Percentiles rank a stretch among this genome's conserved stretches.
phyloP scores from a whole-genome alignment of 1,140 invertebrate genomes.

The Caenorhabditis inopinata region DNA sequence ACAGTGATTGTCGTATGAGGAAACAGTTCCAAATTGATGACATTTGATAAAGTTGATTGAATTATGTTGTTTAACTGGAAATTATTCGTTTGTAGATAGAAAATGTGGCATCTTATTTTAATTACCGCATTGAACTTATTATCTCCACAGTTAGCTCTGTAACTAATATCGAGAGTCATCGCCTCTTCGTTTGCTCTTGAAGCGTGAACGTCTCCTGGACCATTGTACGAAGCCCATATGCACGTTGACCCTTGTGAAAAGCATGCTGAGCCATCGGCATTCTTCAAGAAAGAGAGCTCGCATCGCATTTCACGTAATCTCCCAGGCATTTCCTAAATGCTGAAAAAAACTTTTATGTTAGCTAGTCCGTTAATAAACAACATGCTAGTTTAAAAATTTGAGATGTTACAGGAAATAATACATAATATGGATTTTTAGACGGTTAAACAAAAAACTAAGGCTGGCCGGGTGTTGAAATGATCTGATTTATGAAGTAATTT shows the following conservation, averaged over 20 bases:
- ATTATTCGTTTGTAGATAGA: too few relatives aligned
- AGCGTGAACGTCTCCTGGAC: slow-evolving; percentile 37
- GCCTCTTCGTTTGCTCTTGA: slow-evolving; percentile 17
- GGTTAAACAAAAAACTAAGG: too few relatives aligned
- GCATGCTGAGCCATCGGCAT: slow-evolving; percentile 25
- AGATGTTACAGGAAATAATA: too few relatives aligned
- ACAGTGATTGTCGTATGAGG: slow-evolving; percentile 24
- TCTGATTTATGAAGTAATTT: too few relatives aligned
- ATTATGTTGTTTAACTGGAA: slow-evolving; percentile 36
- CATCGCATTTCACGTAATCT: slow-evolving; percentile 15
- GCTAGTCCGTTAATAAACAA: too few relatives aligned
- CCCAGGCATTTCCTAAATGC: background rate
- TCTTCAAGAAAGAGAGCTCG: slow-evolving; percentile 7
- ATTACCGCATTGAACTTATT: slow-evolving; percentile 1
- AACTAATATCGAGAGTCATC: slow-evolving; percentile 35
- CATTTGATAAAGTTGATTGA: background rate
- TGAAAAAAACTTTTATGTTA: too few relatives aligned
- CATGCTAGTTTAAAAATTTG: too few relatives aligned
- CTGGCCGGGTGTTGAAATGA: too few relatives aligned
- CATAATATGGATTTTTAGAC: too few relatives aligned
- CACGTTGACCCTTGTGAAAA: slow-evolving; percentile 36
- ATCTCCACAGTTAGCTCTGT: slow-evolving; percentile 19
- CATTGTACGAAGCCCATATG: slow-evolving; percentile 40
- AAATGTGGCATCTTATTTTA: too few relatives aligned
- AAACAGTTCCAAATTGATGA: slow-evolving; percentile 23